These are phyloP conservation scores for Aphelocoma coerulescens DNA, from an alignment of 2,113 vertebrate species.

Conservation along the genomic window DNA sequence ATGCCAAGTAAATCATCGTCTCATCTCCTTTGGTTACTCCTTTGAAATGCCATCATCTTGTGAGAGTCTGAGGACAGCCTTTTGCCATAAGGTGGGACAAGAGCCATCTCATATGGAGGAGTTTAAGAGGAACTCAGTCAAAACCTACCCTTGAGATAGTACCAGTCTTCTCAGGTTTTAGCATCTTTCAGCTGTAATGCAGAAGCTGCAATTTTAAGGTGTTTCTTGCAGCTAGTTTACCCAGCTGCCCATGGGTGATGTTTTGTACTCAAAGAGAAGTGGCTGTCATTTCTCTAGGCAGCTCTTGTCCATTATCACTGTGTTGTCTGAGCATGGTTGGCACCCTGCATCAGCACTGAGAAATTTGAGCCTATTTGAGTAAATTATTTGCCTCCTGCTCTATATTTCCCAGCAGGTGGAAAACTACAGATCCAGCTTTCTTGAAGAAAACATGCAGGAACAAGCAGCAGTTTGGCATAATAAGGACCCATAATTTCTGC, in stretches of 20 bases:
- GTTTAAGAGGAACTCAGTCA: background rate
- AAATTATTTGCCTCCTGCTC: background rate
- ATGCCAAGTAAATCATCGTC: background rate
- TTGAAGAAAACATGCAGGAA: background rate
- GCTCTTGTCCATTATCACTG: background rate
- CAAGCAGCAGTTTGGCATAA: background rate
- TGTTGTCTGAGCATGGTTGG: background rate
- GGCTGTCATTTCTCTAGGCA: background rate
- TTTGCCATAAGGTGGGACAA: background rate
- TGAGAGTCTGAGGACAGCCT: background rate
- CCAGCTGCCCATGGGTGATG: background rate
- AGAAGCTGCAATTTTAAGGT: background rate
- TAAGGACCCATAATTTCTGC: background rate
- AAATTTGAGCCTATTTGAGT: background rate
- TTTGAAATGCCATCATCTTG: background rate
- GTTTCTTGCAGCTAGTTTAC: background rate
- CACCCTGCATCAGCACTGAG: background rate
- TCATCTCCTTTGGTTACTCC: background rate
- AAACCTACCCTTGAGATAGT: background rate
- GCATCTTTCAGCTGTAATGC: background rate
- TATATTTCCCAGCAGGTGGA: background rate
- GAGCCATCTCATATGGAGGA: accelerated
- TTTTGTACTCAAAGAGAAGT: background rate
- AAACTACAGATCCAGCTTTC: background rate
- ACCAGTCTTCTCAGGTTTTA: background rate